phyloP scores from a whole-genome alignment of 1,140 invertebrate species.

The Elymnias hypermnestra region DNA sequence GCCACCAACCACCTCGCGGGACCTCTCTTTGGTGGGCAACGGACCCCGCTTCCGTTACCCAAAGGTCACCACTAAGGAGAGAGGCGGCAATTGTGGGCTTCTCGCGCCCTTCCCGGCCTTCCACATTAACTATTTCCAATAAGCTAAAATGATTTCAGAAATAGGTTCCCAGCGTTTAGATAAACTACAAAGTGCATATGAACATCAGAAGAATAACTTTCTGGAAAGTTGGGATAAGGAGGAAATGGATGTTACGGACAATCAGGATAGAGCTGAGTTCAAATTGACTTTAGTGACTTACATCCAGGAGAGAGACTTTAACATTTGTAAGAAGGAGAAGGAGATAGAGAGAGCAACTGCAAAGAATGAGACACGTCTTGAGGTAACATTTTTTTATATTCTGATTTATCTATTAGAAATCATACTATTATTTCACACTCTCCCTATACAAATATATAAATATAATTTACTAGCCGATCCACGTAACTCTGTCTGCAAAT shows the following conservation, averaged over 20 bases:
- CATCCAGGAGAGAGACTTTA: slow-evolving; percentile 61
- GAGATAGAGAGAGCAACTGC: slow-evolving; percentile 48
- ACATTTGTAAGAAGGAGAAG: slow-evolving; percentile 50
- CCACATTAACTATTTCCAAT: too few relatives aligned
- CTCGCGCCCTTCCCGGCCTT: too few relatives aligned
- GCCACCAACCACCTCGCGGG: too few relatives aligned
- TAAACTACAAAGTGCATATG: slow-evolving; percentile 76
- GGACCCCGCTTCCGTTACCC: too few relatives aligned
- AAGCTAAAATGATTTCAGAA: slow-evolving; percentile 25
- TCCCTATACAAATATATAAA: too few relatives aligned
- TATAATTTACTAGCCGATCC: too few relatives aligned
- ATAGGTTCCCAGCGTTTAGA: slow-evolving; percentile 63
- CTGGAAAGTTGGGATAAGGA: slow-evolving; percentile 71
- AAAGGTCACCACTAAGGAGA: too few relatives aligned
- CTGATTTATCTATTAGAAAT: too few relatives aligned
- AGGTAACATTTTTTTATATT: slow-evolving; percentile 48
- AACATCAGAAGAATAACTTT: slow-evolving; percentile 69
- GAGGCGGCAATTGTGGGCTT: too few relatives aligned
- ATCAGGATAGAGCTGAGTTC: slow-evolving; percentile 57
- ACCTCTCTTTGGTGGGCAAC: too few relatives aligned
- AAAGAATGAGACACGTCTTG: slow-evolving; percentile 70
- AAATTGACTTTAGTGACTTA: slow-evolving; percentile 60
- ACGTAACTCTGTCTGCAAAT: too few relatives aligned
- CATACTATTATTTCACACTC: too few relatives aligned
- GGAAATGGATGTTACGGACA: slow-evolving; percentile 50